Evolutionary conservation across 1,140 invertebrate species (phyloP).

Genomic region (Penaeus japonicus): DNA sequence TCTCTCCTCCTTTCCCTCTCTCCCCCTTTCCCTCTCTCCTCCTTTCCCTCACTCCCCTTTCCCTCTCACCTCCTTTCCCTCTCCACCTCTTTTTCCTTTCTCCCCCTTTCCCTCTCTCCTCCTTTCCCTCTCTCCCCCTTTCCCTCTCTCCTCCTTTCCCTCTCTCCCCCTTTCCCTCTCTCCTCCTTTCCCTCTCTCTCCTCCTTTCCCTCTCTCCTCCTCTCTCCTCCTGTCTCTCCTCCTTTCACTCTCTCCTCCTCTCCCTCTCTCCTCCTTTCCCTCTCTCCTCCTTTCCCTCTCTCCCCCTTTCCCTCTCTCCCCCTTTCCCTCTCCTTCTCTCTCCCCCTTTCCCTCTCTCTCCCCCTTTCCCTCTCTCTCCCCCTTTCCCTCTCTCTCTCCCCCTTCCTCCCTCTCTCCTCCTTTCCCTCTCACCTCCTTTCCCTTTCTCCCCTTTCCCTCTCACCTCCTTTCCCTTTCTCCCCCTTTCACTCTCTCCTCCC

Average conservation of each 20-base stretch:
- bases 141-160: not conserved
- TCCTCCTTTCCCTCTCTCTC: not conserved
- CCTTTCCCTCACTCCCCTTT: too few species aligned
- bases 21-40: too few species aligned
- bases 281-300: not conserved
- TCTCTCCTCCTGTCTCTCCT: slow-evolving; percentile 23
- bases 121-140: too few species aligned
- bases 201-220: slow-evolving; percentile 2
- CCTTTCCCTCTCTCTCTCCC: not conserved
- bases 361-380: not conserved
- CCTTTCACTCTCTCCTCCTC: not conserved
- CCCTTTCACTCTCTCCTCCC: not conserved
- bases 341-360: not conserved
- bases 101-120: too few species aligned
- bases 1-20: too few species aligned
- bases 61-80: too few species aligned
- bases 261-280: not conserved
- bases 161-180: not conserved
- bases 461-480: not conserved
- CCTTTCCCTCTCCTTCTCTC: not conserved
- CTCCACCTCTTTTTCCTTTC: too few species aligned
- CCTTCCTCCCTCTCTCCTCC: not conserved
- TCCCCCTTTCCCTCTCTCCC: not conserved
- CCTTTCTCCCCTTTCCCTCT: not conserved
- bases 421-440: not conserved